phyloP scores from a whole-genome alignment of 2,113 vertebrate species.

The Hemicordylus capensis region DNA sequence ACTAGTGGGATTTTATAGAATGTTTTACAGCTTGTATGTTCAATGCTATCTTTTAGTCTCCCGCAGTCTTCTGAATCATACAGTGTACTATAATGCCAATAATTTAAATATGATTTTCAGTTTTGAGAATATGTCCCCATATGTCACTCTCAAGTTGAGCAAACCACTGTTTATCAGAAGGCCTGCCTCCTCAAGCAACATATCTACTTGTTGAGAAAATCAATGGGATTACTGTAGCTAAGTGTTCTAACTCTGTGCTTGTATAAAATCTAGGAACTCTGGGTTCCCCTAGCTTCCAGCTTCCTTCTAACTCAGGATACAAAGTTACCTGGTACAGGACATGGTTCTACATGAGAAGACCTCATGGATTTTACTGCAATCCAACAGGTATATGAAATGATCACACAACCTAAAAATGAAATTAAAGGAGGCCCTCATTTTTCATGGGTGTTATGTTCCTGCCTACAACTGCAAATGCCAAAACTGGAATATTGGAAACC shows the following conservation, averaged over 20 bases:
- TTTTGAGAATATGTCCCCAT: background rate
- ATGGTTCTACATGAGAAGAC: background rate
- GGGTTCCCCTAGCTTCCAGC: background rate
- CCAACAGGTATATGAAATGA: background rate
- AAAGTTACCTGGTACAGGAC: background rate
- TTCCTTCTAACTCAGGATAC: background rate
- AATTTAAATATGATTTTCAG: background rate
- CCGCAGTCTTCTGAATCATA: background rate
- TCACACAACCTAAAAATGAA: background rate
- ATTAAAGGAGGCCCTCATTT: no score
- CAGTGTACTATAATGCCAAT: background rate
- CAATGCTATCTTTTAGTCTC: background rate
- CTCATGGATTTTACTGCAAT: background rate
- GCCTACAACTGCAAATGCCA: no score
- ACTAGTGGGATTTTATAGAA: background rate
- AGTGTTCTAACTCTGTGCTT: background rate
- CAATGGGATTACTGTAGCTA: background rate
- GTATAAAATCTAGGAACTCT: background rate
- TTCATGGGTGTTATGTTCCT: no score
- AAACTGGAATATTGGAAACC: no score
- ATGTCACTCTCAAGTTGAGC: slow-evolving; percentile 1
- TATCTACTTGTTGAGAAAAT: background rate
- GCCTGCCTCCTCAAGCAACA: background rate
- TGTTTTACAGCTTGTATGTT: background rate
- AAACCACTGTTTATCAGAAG: background rate